Conservation (phyloP, 2,113 vertebrate genomes). For the Fulica atra region DNA sequence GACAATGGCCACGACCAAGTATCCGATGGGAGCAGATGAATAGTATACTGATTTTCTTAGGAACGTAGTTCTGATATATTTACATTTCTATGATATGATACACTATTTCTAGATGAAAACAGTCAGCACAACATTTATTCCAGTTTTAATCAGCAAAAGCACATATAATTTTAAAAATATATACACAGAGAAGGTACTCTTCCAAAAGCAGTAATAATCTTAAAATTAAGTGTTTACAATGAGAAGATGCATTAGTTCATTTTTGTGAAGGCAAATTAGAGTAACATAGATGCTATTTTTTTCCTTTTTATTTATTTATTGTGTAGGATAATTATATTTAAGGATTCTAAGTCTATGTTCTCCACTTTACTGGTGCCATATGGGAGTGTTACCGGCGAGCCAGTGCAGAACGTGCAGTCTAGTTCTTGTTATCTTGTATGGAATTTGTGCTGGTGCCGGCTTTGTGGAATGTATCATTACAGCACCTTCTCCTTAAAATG, state of each 20-base stretch:
- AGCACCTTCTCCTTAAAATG: neutral
- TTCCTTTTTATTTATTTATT: slow-evolving; percentile 47
- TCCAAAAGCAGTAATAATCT: neutral
- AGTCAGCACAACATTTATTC: neutral
- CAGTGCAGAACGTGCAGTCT: neutral
- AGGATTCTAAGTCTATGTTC: neutral
- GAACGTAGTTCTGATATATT: neutral
- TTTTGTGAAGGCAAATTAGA: neutral
- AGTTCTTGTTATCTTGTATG: neutral
- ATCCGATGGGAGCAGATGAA: neutral
- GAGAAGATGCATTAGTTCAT: neutral
- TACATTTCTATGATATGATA: neutral
- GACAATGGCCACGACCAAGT: neutral
- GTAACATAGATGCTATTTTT: neutral
- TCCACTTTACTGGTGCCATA: neutral
- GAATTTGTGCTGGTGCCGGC: neutral
- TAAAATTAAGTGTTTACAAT: neutral
- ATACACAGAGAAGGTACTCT: neutral
- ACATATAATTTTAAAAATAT: neutral
- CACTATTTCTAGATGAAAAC: neutral
- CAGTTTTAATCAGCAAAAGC: neutral
- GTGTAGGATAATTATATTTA: neutral
- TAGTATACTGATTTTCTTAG: neutral
- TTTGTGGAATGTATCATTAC: slow-evolving; percentile 10
- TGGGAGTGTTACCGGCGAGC: neutral